Evolutionary conservation across 2,888 invertebrate genomes (phyloP).

Genomic region (Cataglyphis livida): DNA sequence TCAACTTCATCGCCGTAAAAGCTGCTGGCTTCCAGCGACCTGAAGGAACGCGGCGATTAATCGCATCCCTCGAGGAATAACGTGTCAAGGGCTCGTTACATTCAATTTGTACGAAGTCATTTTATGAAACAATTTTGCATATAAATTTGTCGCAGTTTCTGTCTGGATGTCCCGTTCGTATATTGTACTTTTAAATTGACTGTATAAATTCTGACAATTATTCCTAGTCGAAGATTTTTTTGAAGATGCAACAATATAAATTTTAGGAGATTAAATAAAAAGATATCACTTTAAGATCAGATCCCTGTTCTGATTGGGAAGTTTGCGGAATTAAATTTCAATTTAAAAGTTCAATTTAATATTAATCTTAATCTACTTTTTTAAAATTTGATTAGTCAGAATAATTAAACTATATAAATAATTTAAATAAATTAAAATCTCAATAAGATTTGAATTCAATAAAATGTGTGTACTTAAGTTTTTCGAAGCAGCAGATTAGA

Average conservation of each 20-base stretch:
- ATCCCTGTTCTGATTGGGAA: background rate
- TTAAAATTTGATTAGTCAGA: background rate
- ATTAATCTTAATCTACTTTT: background rate
- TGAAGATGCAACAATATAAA: background rate
- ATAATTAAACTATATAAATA: background rate
- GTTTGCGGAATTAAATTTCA: background rate
- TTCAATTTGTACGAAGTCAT: constrained; percentile 43
- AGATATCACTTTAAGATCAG: background rate
- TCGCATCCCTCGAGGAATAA: constrained; percentile 43
- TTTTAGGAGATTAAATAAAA: background rate
- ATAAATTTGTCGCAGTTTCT: constrained; percentile 20
- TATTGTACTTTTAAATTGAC: background rate
- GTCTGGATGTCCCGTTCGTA: background rate
- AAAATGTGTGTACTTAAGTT: background rate
- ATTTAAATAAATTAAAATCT: background rate
- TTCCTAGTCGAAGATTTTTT: background rate
- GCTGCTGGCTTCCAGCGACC: background rate
- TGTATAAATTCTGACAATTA: background rate
- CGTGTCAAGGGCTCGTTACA: constrained; percentile 48
- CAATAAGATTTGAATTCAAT: constrained; percentile 8
- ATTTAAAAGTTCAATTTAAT: background rate
- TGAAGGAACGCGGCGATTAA: constrained; percentile 49
- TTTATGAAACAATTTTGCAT: constrained; percentile 12
- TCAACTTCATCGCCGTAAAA: constrained; percentile 16
- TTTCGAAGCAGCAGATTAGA: background rate